Percentiles rank a stretch among this genome's conserved stretches.
Evolutionary conservation across 2,113 vertebrate genomes (phyloP).

Genomic region (Symphodus melops): DNA sequence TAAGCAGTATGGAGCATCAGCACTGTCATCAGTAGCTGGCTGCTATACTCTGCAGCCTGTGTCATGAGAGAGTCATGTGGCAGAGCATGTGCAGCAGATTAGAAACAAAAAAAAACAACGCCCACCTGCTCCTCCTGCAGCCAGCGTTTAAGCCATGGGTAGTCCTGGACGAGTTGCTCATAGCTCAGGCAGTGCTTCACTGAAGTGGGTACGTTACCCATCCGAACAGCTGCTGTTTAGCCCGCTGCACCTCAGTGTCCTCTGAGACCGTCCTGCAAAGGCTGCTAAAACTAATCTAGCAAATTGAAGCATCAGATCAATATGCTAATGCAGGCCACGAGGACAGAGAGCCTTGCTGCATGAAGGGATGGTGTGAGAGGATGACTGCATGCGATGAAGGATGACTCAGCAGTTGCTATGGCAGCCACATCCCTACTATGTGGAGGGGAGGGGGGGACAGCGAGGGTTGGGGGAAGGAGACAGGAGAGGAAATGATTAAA

Average conservation of each 20-base stretch:
- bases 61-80: slow-evolving; percentile 61
- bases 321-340: slow-evolving; percentile 39
- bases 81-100: slow-evolving; percentile 66
- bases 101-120: slow-evolving; percentile 49
- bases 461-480: slow-evolving; percentile 7
- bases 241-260: slow-evolving; percentile 21
- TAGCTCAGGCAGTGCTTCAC: slow-evolving; percentile 93
- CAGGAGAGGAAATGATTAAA: slow-evolving; percentile 30
- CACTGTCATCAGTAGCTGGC: slow-evolving; percentile 10
- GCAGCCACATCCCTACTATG: slow-evolving; percentile 72
- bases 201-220: slow-evolving; percentile 89
- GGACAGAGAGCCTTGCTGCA: slow-evolving; percentile 35
- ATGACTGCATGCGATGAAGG: slow-evolving; percentile 33
- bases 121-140: slow-evolving; percentile 82
- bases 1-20: slow-evolving; percentile 27
- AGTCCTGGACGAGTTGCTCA: slow-evolving; percentile 87
- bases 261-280: slow-evolving; percentile 7
- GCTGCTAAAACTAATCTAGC: slow-evolving; percentile 8
- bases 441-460: slow-evolving; percentile 47
- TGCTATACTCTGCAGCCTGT: slow-evolving; percentile 26
- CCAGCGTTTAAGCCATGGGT: slow-evolving; percentile 85
- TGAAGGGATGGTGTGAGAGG: slow-evolving; percentile 42
- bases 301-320: slow-evolving; percentile 21
- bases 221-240: slow-evolving; percentile 62
- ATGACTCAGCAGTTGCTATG: slow-evolving; percentile 84